Evolutionary conservation across 2,888 invertebrate genomes (phyloP).

Genomic region (Caradrina kadenii): DNA sequence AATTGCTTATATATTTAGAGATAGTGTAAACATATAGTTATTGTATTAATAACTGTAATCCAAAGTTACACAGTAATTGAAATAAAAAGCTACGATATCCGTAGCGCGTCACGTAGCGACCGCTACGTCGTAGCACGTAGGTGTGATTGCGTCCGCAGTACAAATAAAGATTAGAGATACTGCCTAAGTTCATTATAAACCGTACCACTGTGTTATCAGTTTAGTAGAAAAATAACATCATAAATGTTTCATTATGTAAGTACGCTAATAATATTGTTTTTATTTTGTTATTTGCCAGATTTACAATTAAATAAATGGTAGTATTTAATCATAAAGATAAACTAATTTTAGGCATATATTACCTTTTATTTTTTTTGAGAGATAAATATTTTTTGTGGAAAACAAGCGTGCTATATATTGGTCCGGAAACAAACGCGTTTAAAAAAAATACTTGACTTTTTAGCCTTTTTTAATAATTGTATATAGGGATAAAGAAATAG

Average conservation of each 20-base stretch:
- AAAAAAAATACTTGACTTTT: too few species aligned
- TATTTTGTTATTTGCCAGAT: background rate
- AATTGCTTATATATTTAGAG: conserved; percentile 18
- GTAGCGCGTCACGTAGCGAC: conserved; percentile 68
- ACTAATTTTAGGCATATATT: too few species aligned
- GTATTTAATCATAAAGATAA: too few species aligned
- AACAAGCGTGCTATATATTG: too few species aligned
- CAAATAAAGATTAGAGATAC: conserved; percentile 62
- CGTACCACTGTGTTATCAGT: conserved; percentile 14
- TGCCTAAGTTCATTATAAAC: conserved; percentile 57
- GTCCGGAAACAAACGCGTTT: too few species aligned
- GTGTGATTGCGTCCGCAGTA: conserved; percentile 62
- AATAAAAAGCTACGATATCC: conserved; percentile 61
- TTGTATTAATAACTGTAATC: conserved; percentile 43
- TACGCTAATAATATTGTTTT: background rate
- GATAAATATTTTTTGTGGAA: too few species aligned
- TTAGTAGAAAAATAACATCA: conserved; percentile 6
- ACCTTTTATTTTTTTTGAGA: too few species aligned
- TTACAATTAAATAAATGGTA: too few species aligned
- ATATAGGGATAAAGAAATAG: too few species aligned
- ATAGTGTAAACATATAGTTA: conserved; percentile 18
- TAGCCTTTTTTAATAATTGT: too few species aligned
- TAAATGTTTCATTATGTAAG: background rate
- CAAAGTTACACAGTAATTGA: conserved; percentile 42
- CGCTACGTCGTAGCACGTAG: conserved; percentile 74